Conservation (phyloP, 35 echinoderm and acorn worm species). For the Hemicentrotus pulcherrimus region DNA sequence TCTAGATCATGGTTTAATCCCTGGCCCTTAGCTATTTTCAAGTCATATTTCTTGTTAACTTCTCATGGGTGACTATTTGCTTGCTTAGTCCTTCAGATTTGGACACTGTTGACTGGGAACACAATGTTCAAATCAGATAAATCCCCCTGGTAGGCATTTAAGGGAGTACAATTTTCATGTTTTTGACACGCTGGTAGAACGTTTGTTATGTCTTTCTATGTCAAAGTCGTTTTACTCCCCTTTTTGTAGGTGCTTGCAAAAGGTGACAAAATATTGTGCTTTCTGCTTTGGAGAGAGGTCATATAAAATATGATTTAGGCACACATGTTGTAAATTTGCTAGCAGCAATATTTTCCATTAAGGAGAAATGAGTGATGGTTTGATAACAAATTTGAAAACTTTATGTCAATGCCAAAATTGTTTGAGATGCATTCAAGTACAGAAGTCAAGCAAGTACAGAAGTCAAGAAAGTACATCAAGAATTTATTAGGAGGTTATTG, state of each 20-base stretch:
- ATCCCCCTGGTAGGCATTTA: slow-evolving; percentile 28
- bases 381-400: background rate
- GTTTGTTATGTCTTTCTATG: background rate
- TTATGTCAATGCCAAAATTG: background rate
- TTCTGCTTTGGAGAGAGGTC: background rate
- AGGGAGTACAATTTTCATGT: background rate
- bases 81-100: background rate
- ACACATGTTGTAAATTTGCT: background rate
- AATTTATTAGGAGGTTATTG: too few relatives aligned
- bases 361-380: background rate
- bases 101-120: slow-evolving; percentile 27
- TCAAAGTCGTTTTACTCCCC: background rate
- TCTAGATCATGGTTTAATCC: slow-evolving; percentile 11
- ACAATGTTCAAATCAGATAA: slow-evolving; percentile 28
- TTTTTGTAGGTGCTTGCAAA: background rate
- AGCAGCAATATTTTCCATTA: background rate
- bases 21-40: slow-evolving; percentile 6
- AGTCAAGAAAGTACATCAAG: background rate
- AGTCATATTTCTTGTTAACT: slow-evolving; percentile 1
- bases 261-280: background rate
- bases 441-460: background rate
- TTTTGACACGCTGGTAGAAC: background rate
- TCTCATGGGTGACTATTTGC: slow-evolving; percentile 7
- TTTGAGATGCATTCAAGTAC: too few relatives aligned
- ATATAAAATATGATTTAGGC: background rate